Evolutionary conservation across 2,113 vertebrate species (phyloP).

Genomic region (Seriola dumerili): DNA sequence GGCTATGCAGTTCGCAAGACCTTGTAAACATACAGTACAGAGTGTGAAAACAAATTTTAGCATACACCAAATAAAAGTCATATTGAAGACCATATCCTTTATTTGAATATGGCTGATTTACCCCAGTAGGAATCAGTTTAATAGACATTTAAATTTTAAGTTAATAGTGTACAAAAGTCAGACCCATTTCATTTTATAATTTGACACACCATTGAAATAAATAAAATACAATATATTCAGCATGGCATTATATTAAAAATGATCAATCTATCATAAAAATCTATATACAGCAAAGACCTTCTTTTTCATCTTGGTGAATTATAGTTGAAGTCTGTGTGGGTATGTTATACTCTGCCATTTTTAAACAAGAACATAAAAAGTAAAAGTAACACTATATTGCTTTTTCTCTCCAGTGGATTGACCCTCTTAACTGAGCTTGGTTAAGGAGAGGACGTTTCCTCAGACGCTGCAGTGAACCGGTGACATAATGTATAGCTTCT

Average conservation of each 20-base stretch:
- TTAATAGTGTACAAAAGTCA: not conserved
- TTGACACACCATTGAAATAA: not conserved
- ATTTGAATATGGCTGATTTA: not conserved
- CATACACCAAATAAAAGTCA: not conserved
- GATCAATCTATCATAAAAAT: not conserved
- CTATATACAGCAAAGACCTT: not conserved
- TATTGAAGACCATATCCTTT: not conserved
- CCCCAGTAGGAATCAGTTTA: not conserved
- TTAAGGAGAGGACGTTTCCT: constrained; percentile 39
- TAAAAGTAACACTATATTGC: constrained; percentile 18
- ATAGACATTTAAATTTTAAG: not conserved
- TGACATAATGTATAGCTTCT: constrained; percentile 35
- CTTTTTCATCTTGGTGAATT: not conserved
- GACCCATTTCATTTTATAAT: too few relatives aligned
- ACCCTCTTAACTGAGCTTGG: constrained; percentile 14
- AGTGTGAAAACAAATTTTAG: not conserved
- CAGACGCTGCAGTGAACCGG: constrained; percentile 43
- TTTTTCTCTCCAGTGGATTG: constrained; percentile 23
- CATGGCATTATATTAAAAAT: not conserved
- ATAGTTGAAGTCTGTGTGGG: not conserved
- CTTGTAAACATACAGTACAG: not conserved
- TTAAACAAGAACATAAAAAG: not conserved
- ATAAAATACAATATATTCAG: not conserved
- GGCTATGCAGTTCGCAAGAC: not conserved
- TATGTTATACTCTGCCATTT: not conserved